Evolutionary conservation across 2,888 invertebrate species (phyloP), one percentile per base, ranked within the genome.

Genomic region (Malthinus flaveolus): DNA sequence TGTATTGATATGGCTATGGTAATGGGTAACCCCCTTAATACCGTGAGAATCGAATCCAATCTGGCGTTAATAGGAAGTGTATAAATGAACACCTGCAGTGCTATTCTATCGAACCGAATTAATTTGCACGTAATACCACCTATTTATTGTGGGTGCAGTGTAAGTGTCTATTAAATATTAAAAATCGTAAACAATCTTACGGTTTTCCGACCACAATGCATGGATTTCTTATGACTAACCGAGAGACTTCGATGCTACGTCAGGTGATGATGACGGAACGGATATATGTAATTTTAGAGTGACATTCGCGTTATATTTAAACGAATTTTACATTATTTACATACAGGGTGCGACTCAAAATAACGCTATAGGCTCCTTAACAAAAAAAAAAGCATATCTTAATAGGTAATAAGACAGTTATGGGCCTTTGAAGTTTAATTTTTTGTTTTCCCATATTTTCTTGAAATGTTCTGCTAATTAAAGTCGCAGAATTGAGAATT

Each of bases 31-130:
- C 15, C 39, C 15, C 9, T 42, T n/a, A 42, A 13, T 23, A 42
- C 39, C 39, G 39, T 42, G 39, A 42, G 39, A 42, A 42, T 42
- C 39, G 23, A 42, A 42, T 42, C 12, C 15, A 42, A 42, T 15
- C 23, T 23, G 9, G 15, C 39, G 12, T 23, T 49, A n/a, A n/a
- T n/a, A 58, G 57, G 57, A 58, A 58, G 52, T 58, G 52, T 31
- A 49, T 10, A 36, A 42, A 42, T 11, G 57, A 52, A 58, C 57
- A 58, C 57, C 57, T 58, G 57, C 57, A 35, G 23, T 42, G 33
- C 37, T 34, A 46, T 47, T 35, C 10, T 47, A 44, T 52, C 31
- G 42, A 52, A 36, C 39, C 49, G 57, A 57, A 57, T 57, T 57
- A 58, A 58, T 52, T 42, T 42, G 23, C 39, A 15, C 39, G 9